These are phyloP conservation scores for Paracyprichromis sp. DNA, from an alignment of 2,113 vertebrate species.

Conservation along the genomic window DNA sequence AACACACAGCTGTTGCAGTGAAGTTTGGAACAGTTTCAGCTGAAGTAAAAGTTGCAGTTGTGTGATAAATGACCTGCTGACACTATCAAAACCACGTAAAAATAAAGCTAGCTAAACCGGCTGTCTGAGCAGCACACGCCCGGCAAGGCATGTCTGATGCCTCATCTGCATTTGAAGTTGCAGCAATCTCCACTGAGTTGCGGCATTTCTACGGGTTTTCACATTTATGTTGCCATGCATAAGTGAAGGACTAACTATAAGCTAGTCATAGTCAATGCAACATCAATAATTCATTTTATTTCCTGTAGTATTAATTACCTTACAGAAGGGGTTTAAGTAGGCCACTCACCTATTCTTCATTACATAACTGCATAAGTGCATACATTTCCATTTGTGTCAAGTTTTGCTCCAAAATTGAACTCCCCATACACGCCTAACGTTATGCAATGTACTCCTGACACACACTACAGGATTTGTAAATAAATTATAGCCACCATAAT, in stretches of 20 bases:
- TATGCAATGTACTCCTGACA: not conserved
- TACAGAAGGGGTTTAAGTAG: not conserved
- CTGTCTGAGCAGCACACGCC: not conserved
- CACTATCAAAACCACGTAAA: not conserved
- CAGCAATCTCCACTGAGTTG: not conserved
- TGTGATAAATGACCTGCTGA: not conserved
- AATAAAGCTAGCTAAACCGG: not conserved
- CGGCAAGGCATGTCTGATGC: not conserved
- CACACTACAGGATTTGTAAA: not conserved
- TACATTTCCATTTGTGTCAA: not conserved
- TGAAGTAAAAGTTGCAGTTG: not conserved
- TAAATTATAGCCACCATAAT: not conserved
- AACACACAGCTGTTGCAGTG: not conserved
- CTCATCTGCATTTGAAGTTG: not conserved
- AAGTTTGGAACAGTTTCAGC: not conserved
- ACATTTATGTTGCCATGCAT: not conserved
- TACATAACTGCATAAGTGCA: not conserved
- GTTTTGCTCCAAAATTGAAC: slow-evolving; percentile 22
- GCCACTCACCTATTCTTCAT: not conserved
- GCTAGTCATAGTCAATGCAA: not conserved
- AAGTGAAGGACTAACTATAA: not conserved
- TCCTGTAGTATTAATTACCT: not conserved
- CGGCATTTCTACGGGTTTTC: not conserved
- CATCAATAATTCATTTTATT: not conserved
- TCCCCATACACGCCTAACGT: not conserved